Conservation (phyloP, 2,888 invertebrate species). For the Emmelina monodactyla region DNA sequence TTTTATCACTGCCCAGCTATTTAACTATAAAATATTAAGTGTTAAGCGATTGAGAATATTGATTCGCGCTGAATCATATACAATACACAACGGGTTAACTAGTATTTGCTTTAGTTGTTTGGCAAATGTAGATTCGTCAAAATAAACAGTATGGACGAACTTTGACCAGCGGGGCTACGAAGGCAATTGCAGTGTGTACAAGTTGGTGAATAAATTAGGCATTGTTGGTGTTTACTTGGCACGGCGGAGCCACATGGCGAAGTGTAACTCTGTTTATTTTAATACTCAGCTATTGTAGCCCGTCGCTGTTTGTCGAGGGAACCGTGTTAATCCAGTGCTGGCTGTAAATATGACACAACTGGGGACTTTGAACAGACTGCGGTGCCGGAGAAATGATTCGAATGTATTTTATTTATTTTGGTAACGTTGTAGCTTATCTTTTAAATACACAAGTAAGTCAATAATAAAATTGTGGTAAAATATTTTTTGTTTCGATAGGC, state of each 20-base stretch:
- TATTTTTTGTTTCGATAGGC: too few relatives aligned
- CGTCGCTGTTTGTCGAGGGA: conserved; percentile 46
- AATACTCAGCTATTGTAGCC: conserved; percentile 61
- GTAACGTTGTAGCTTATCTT: too few relatives aligned
- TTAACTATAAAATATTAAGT: background rate
- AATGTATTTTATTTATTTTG: too few relatives aligned
- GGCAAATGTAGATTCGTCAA: too few relatives aligned
- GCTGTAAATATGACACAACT: background rate
- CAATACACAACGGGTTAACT: too few relatives aligned
- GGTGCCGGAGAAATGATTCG: too few relatives aligned
- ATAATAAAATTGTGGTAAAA: too few relatives aligned
- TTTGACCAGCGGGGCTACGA: conserved; percentile 7
- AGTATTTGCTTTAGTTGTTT: too few relatives aligned
- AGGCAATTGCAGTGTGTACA: conserved; percentile 18
- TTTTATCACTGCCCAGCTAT: conserved; percentile 3
- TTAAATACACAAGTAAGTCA: too few relatives aligned
- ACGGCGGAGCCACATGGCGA: conserved; percentile 53
- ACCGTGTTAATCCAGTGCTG: conserved; percentile 36
- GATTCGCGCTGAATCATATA: background rate
- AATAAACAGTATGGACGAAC: too few relatives aligned
- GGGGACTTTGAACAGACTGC: too few relatives aligned
- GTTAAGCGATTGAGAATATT: background rate
- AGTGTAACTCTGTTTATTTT: conserved; percentile 53
- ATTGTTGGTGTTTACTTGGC: conserved; percentile 44
- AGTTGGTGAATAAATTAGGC: conserved; percentile 53